A percentile compares a stretch with the other conserved stretches of the same genome.
These are phyloP conservation scores for Bufo gargarizans DNA, from an alignment of 2,113 vertebrate species.

Conservation along the genomic window DNA sequence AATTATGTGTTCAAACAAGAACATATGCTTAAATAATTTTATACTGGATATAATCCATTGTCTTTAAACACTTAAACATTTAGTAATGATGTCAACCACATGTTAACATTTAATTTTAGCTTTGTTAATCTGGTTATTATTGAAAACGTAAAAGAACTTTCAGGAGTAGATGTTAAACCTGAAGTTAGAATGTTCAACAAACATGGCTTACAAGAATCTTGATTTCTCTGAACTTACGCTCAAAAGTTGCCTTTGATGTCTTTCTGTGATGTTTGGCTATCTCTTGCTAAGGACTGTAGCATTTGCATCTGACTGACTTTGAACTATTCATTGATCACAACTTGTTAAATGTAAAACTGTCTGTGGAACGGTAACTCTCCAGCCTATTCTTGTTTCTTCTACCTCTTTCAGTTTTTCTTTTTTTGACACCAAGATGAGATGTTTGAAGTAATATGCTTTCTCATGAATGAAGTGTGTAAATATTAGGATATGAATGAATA, in stretches of 20 bases:
- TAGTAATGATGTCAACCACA: background rate
- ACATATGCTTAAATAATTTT: background rate
- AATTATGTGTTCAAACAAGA: background rate
- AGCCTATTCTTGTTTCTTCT: conserved; percentile 10
- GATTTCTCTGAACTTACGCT: conserved; percentile 21
- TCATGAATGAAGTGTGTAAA: conserved; percentile 20
- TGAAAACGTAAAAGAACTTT: conserved; percentile 19
- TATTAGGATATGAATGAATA: conserved; percentile 13
- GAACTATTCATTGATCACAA: conserved; percentile 47
- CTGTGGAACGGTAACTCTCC: background rate
- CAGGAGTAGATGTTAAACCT: background rate
- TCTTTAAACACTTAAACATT: background rate
- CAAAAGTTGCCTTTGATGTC: conserved; percentile 38
- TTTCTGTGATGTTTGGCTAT: conserved; percentile 51
- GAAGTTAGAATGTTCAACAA: conserved; percentile 29
- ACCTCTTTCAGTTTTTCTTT: conserved; percentile 11
- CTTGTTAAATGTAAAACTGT: conserved; percentile 49
- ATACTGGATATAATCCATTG: background rate
- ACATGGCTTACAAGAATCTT: conserved; percentile 23
- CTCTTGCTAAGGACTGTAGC: conserved; percentile 16
- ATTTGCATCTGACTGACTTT: conserved; percentile 41
- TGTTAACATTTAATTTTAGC: background rate
- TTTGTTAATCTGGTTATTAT: conserved; percentile 6
- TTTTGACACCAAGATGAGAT: background rate
- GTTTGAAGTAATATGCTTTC: conserved; percentile 27